phyloP scores from a whole-genome alignment of 2,888 invertebrate species.

The Ischnus inquisitorius region DNA sequence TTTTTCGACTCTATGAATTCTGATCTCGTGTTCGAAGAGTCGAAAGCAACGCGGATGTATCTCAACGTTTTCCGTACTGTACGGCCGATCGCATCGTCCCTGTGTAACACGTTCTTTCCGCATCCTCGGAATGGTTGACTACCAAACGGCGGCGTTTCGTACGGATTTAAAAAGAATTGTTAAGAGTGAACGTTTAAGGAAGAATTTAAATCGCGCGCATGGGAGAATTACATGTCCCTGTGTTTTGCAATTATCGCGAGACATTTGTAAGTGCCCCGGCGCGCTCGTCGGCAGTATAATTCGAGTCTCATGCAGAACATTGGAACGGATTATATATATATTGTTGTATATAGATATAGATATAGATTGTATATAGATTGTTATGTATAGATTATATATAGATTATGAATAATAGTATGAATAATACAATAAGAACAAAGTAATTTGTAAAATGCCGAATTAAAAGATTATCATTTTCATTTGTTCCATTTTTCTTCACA shows the following conservation, averaged over 20 bases:
- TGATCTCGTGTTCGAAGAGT: constrained; percentile 9
- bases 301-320: not conserved
- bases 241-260: constrained; percentile 57
- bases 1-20: constrained; percentile 22
- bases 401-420: too few relatives aligned
- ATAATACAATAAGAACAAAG: too few relatives aligned
- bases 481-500: too few relatives aligned
- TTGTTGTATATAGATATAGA: too few relatives aligned
- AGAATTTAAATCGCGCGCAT: constrained; percentile 50
- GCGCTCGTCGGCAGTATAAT: not conserved
- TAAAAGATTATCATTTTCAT: too few relatives aligned
- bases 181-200: constrained; percentile 55
- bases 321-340: too few relatives aligned
- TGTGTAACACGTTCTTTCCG: constrained; percentile 46
- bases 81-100: not conserved
- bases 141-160: constrained; percentile 8
- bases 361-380: too few relatives aligned
- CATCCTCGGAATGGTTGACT: constrained; percentile 60
- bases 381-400: too few relatives aligned
- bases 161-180: constrained; percentile 25
- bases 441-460: too few relatives aligned
- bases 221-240: constrained; percentile 53
- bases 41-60: constrained; percentile 43
- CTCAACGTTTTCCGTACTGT: not conserved
- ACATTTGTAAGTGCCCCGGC: constrained; percentile 5